Percentiles rank a stretch among this genome's conserved stretches.
Conservation (phyloP, 2,888 invertebrate species). For the Nomada fucata region DNA sequence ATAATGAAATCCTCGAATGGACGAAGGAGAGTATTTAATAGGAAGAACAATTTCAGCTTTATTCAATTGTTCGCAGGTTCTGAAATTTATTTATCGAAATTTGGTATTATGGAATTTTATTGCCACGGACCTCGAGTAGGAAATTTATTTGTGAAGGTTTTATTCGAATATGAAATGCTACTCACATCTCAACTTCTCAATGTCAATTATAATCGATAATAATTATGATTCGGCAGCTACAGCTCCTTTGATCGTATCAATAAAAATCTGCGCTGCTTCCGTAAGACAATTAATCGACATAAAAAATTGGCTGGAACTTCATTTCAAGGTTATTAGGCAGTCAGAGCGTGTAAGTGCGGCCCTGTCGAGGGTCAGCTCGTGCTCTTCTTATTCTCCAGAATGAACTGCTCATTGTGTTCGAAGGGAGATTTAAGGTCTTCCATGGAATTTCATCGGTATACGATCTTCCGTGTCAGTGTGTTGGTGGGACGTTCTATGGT, state of each 20-base stretch:
- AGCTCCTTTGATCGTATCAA: no score
- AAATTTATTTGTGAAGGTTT: no score
- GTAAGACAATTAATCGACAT: no score
- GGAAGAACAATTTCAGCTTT: conserved; percentile 5
- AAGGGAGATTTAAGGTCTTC: conserved; percentile 65
- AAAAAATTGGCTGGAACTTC: conserved; percentile 6
- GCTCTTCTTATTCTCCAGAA: conserved; percentile 55
- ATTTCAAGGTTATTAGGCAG: conserved; percentile 59
- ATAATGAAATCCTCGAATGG: neutral
- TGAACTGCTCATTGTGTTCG: conserved; percentile 61
- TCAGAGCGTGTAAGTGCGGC: conserved; percentile 35
- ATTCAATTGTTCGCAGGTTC: no score
- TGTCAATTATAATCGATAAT: no score
- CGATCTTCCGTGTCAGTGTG: conserved; percentile 10
- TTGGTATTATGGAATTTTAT: no score
- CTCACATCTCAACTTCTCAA: no score
- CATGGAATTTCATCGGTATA: conserved; percentile 41
- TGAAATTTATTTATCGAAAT: no score
- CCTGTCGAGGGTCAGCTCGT: conserved; percentile 22
- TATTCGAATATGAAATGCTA: no score
- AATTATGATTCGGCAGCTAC: no score
- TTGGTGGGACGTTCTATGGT: conserved; percentile 37
- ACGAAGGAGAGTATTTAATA: conserved; percentile 7
- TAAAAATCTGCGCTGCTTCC: no score
- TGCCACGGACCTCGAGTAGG: no score